Percentiles rank a stretch among this genome's conserved stretches.
Evolutionary conservation across 2,113 vertebrate genomes (phyloP).

Genomic region (Anoura caudifer): DNA sequence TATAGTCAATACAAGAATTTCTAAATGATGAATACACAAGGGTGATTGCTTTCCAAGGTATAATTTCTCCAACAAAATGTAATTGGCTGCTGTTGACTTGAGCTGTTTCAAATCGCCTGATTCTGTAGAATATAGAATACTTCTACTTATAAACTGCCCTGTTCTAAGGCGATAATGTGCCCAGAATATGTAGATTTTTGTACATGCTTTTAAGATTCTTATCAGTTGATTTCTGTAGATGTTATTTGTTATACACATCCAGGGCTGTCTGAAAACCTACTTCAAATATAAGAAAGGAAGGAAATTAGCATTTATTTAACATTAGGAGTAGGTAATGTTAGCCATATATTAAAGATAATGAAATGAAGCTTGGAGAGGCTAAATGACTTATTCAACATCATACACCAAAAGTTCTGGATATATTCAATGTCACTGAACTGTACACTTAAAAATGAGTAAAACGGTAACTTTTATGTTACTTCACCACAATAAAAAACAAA

Average conservation of each 20-base stretch:
- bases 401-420: neutral
- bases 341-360: neutral
- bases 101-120: conserved; percentile 18
- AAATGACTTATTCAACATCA: neutral
- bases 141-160: conserved; percentile 28
- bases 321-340: neutral
- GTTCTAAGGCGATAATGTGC: neutral
- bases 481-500: neutral
- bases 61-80: conserved; percentile 26
- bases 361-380: neutral
- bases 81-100: neutral
- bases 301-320: conserved; percentile 1
- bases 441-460: neutral
- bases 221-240: neutral
- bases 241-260: neutral
- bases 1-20: conserved; percentile 33
- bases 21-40: conserved; percentile 7
- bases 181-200: neutral
- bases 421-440: neutral
- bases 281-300: neutral
- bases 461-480: neutral
- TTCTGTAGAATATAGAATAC: conserved; percentile 4
- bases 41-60: neutral
- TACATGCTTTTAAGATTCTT: neutral
- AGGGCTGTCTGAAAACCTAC: neutral